These are phyloP conservation scores for Hippolais icterina DNA, from an alignment of 2,113 vertebrate species.

Conservation along the genomic window DNA sequence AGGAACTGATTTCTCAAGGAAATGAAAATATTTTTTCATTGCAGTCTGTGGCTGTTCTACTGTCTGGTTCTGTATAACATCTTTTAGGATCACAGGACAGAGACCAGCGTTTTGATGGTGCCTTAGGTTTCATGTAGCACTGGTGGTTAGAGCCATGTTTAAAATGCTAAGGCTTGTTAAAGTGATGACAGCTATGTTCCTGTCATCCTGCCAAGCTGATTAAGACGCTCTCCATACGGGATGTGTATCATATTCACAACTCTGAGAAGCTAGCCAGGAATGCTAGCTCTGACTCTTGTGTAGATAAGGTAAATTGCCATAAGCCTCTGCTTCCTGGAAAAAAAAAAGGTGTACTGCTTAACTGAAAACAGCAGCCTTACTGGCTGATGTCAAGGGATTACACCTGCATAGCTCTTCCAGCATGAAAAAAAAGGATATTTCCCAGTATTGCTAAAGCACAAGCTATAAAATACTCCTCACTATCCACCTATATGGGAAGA, in stretches of 20 bases:
- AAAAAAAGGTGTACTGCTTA: neutral
- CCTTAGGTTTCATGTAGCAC: neutral
- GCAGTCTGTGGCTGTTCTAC: neutral
- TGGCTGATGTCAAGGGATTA: neutral
- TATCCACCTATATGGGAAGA: neutral
- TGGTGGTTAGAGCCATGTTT: neutral
- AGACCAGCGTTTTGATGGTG: neutral
- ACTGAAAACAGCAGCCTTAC: neutral
- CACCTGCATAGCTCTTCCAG: neutral
- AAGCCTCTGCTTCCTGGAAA: neutral
- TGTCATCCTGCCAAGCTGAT: constrained; percentile 8
- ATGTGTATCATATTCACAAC: neutral
- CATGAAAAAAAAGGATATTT: neutral
- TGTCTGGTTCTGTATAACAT: neutral
- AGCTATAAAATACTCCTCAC: neutral
- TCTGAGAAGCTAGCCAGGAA: neutral
- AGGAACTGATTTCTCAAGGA: neutral
- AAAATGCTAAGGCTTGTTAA: neutral
- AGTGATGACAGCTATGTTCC: neutral
- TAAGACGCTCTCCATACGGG: neutral
- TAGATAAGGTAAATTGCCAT: neutral
- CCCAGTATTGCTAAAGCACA: neutral
- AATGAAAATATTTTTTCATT: neutral
- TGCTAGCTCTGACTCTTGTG: neutral
- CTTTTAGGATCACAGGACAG: neutral